Base-by-base conservation (phyloP, 2,888 invertebrate genomes). In the Pollenia amentaria region DNA sequence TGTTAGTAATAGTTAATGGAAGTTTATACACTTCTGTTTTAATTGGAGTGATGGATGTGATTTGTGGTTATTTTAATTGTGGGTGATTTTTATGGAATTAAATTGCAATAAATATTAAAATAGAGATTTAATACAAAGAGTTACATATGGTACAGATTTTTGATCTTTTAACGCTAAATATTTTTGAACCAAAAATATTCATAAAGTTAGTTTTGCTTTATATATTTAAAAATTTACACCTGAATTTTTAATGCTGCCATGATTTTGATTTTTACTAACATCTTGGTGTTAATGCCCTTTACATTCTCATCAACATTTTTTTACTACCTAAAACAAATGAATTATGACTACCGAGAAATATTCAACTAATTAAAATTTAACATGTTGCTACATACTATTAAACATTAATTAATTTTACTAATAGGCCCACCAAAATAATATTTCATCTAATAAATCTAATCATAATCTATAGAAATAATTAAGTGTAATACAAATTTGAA, bases 381-480 rank as follows among this genome's bases (percentile, higher is more conserved):
- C 55, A 77, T 44, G 12, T 72, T 48, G 8, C 72, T n/a, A 64
- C 70, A 53, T 29, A 62, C n/a, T 40, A 16, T 21, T 42, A 16
- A 9, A 51, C 40, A 67, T 57, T 77, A 77, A 64, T 70, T 65
- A 77, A 79, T 77, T 29, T 53, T 42, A 21, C 10, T 40, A 72
- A 60, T 73, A 64, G 18, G 40, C 62, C 38, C 14, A n/a, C n/a
- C n/a, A 40, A 40, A 29, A 40, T 60, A 40, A 18, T 21, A 60
- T 38, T 60, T 60, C 7, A 72, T 46, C n/a, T 7, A 18, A 18
- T 11, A 64, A 18, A 40, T 6, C 44, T 16, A 40, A 40, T 40
- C 40, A 62, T 16, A 6, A 64, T 42, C 4, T 46, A 73, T 29
- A 18, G 11, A n/a, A 42, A 76, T 73, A 40, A 73, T 42, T n/a